Evolutionary conservation across 1,140 invertebrate species (phyloP).

Genomic region (Dendroctonus valens): DNA sequence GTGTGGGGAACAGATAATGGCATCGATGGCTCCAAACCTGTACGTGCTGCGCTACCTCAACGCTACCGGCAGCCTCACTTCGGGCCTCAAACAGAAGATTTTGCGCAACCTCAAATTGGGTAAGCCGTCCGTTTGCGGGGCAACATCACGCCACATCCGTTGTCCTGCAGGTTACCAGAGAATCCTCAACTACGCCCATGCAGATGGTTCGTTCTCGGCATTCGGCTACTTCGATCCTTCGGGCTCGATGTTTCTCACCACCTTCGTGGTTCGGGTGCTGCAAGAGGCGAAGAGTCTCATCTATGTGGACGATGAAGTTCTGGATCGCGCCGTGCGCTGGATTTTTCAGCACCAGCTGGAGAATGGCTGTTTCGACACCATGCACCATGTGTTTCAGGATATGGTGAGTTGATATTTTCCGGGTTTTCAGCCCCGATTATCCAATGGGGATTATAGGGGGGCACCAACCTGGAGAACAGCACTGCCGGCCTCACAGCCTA

Average conservation of each 20-base stretch:
- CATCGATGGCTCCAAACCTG: constrained; percentile 73
- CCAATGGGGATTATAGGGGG: constrained; percentile 51
- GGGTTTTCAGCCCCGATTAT: neutral
- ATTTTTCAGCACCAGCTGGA: constrained; percentile 64
- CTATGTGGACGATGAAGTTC: constrained; percentile 65
- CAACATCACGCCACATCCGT: neutral
- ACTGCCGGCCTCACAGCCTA: constrained; percentile 61
- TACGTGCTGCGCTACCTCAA: constrained; percentile 67
- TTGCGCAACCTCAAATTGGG: constrained; percentile 68
- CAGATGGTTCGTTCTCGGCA: constrained; percentile 76
- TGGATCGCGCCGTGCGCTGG: constrained; percentile 68
- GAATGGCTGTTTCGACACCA: constrained; percentile 72
- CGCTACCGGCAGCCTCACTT: constrained; percentile 51
- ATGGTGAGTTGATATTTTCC: constrained; percentile 41
- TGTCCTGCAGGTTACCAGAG: constrained; percentile 64
- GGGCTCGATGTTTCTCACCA: constrained; percentile 76
- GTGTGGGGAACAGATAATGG: constrained; percentile 81
- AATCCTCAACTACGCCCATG: constrained; percentile 67
- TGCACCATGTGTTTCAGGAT: constrained; percentile 67
- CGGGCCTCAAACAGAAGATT: constrained; percentile 57
- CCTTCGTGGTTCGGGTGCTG: constrained; percentile 75
- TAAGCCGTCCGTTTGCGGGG: constrained; percentile 39
- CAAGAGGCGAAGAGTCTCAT: constrained; percentile 64
- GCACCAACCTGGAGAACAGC: constrained; percentile 57
- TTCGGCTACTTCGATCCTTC: constrained; percentile 58